Conservation (phyloP, 2,888 invertebrate genomes). For the Latrodectus elegans region DNA sequence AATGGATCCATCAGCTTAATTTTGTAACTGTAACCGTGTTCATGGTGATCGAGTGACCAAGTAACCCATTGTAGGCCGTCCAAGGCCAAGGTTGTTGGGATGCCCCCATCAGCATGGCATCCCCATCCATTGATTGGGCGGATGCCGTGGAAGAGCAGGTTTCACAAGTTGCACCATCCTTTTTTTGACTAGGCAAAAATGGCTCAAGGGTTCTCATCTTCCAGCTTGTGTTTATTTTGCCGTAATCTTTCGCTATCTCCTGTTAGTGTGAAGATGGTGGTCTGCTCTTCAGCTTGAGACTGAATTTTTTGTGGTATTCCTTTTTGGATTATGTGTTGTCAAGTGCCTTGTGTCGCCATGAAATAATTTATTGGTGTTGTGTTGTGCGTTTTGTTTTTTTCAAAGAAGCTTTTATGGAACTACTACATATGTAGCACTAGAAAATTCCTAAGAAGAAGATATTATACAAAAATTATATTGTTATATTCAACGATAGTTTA, state of each 20-base stretch:
- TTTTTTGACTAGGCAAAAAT: neutral
- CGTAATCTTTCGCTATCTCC: neutral
- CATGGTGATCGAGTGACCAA: conserved; percentile 61
- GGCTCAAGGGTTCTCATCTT: conserved; percentile 26
- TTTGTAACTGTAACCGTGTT: neutral
- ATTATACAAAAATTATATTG: too few relatives aligned
- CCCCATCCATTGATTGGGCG: conserved; percentile 45
- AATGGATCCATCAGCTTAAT: neutral
- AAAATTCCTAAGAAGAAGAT: too few relatives aligned
- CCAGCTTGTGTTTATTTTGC: conserved; percentile 34
- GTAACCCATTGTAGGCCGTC: conserved; percentile 55
- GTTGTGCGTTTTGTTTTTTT: too few relatives aligned
- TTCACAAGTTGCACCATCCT: conserved; percentile 48
- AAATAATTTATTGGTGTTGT: too few relatives aligned
- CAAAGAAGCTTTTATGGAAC: too few relatives aligned
- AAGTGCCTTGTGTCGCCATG: too few relatives aligned
- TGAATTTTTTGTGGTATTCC: too few relatives aligned
- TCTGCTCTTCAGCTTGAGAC: too few relatives aligned
- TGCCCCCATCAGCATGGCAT: conserved; percentile 1
- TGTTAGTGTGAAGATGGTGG: neutral
- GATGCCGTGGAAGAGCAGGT: conserved; percentile 48
- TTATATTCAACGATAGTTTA: too few relatives aligned
- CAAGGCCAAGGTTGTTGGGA: conserved; percentile 60
- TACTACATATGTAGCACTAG: too few relatives aligned
- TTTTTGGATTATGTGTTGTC: too few relatives aligned